Evolutionary conservation across 2,113 vertebrate genomes (phyloP), one percentile per base, ranked within the genome.

Genomic region (Embiotoca jacksoni): DNA sequence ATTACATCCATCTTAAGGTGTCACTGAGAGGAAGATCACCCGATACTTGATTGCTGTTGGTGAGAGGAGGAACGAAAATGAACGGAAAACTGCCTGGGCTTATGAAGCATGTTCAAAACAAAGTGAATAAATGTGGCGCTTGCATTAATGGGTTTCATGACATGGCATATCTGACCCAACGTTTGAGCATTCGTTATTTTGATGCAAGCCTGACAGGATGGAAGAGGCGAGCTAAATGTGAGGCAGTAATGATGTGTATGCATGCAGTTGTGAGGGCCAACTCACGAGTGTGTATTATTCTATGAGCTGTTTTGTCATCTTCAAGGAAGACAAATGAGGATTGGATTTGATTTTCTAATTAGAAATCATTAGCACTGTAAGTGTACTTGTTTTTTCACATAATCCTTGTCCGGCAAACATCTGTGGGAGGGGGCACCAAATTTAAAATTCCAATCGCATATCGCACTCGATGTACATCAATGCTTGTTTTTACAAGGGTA

Each of bases 141-240:
- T 35, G 30, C 60, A 41, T 56, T 16, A 53, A 88, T 81, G 70
- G 50, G 15, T 62, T 66, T 78, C 31, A 82, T 83, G 72, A 58
- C 57, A 69, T 76, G 72, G n/a, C 3, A 11, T 67, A 53, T 72
- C 32, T 78, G 39, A 64, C 49, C 69, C 62, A 84, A 65, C 33
- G 35, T 70, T n/a, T 14, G 46, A 71, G 62, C 74, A 72, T 78
- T 72, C 11, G 8, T 80, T 65, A 39, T 52, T 54, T 60, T 69
- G 41, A 84, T 60, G 72, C 67, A 87, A 81, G 63, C 55, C 64
- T 50, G 75, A 65, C 31, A 80, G 60, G 83, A 75, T 9, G 55
- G 72, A 66, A 14, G 61, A 60, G 59, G 33, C 4, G 7, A 46
- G 72, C 9, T 71, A 58, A 62, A 78, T 59, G 39, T 52, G 31